phyloP scores from a whole-genome alignment of 2,888 invertebrate species.

The Mythimna ferrago region DNA sequence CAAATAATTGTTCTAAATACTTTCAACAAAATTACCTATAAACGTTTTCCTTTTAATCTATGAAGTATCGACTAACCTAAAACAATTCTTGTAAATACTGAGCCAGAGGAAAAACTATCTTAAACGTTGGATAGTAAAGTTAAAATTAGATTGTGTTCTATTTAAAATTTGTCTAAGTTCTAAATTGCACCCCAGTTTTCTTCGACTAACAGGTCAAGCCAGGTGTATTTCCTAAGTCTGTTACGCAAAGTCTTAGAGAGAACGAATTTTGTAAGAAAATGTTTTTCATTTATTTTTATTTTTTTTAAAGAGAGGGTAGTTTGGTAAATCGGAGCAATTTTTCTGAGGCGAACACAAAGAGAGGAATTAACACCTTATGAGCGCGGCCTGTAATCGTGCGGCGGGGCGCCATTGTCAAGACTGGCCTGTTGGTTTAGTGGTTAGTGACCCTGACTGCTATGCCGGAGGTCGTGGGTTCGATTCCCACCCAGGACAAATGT shows the following conservation, averaged over 20 bases:
- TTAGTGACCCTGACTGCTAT: too few relatives aligned
- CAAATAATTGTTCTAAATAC: slow-evolving; percentile 38
- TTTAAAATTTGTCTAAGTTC: not conserved
- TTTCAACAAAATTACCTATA: slow-evolving; percentile 42
- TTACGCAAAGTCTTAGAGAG: slow-evolving; percentile 5
- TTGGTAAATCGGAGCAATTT: not conserved
- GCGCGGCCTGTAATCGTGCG: too few relatives aligned
- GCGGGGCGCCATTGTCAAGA: too few relatives aligned
- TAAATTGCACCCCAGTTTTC: slow-evolving; percentile 29
- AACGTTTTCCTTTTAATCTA: slow-evolving; percentile 30
- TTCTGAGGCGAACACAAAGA: too few relatives aligned
- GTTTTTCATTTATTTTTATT: not conserved
- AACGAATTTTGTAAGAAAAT: slow-evolving; percentile 2
- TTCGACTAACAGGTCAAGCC: slow-evolving; percentile 1
- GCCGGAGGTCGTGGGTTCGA: too few relatives aligned
- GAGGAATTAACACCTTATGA: too few relatives aligned
- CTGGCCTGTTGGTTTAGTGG: too few relatives aligned
- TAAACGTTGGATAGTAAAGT: rapidly evolving
- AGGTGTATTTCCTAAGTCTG: slow-evolving; percentile 3
- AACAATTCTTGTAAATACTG: slow-evolving; percentile 17
- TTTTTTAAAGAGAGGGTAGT: not conserved
- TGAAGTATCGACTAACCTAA: slow-evolving; percentile 39
- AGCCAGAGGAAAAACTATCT: not conserved
- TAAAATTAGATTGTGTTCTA: not conserved
- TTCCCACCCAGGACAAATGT: too few relatives aligned